Evolutionary conservation across 2,888 invertebrate genomes (phyloP).

Genomic region (Habroteleia sp.): DNA sequence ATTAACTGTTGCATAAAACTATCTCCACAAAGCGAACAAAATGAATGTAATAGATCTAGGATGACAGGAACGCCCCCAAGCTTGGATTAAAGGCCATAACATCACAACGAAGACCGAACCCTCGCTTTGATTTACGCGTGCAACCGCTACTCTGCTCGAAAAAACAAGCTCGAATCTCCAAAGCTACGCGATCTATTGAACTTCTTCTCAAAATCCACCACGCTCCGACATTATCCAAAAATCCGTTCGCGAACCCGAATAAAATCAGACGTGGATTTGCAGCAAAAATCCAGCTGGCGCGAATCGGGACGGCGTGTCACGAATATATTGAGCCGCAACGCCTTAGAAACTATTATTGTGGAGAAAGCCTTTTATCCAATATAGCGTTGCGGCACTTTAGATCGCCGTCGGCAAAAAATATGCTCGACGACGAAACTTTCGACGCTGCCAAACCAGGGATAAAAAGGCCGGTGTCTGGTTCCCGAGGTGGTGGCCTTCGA

Average conservation of each 20-base stretch:
- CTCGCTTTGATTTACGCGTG: too few relatives aligned
- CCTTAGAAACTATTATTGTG: conserved; percentile 39
- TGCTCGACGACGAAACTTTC: conserved; percentile 24
- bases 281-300: conserved; percentile 17
- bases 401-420: conserved; percentile 42
- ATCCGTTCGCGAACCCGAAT: conserved; percentile 34
- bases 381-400: conserved; percentile 27
- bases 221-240: conserved; percentile 25
- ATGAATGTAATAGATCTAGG: too few relatives aligned
- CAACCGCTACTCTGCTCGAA: too few relatives aligned
- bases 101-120: too few relatives aligned
- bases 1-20: too few relatives aligned
- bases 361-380: conserved; percentile 37
- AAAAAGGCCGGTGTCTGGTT: conserved; percentile 52
- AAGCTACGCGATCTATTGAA: conserved; percentile 3
- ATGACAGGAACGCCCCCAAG: too few relatives aligned
- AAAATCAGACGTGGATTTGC: conserved; percentile 32
- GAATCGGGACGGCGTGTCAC: conserved; percentile 14
- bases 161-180: too few relatives aligned
- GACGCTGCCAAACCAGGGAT: conserved; percentile 24
- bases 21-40: too few relatives aligned
- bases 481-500: conserved; percentile 56
- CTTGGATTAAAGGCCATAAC: too few relatives aligned
- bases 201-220: neutral
- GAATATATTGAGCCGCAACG: conserved; percentile 16